Percentiles rank a stretch among this genome's conserved stretches.
Conservation (phyloP, 2,888 invertebrate genomes). For the Coremacera marginata region DNA sequence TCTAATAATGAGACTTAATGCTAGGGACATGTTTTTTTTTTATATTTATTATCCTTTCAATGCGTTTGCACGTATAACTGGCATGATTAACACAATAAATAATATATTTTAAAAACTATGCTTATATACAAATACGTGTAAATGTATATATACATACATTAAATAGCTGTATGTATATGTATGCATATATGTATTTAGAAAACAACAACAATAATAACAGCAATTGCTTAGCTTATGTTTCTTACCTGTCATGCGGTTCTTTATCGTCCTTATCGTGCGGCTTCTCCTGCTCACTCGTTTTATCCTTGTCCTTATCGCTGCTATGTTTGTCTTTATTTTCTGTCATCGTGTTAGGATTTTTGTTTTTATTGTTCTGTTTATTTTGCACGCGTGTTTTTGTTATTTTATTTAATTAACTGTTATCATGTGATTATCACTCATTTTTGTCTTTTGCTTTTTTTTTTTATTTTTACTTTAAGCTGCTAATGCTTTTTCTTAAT, state of each 20-base stretch:
- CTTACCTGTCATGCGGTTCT: constrained; percentile 43
- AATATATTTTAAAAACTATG: no score
- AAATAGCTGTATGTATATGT: neutral
- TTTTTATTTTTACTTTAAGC: neutral
- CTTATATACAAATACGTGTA: neutral
- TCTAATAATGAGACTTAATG: no score
- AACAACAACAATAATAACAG: neutral
- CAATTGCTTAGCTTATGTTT: neutral
- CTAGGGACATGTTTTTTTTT: no score
- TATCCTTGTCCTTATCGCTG: constrained; percentile 44
- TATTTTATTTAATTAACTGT: constrained; percentile 5
- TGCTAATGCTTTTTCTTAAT: neutral
- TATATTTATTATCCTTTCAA: no score
- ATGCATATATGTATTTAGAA: no score
- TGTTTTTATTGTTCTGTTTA: no score
- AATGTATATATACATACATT: constrained; percentile 4
- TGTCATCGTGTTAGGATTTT: constrained; percentile 45
- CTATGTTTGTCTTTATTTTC: constrained; percentile 50
- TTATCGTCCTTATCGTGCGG: constrained; percentile 42
- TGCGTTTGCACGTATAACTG: no score
- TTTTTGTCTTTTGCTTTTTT: neutral
- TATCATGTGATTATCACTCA: constrained; percentile 4
- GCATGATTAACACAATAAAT: no score
- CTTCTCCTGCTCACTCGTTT: constrained; percentile 31
- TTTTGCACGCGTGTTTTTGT: neutral